Percentiles rank a stretch among this genome's conserved stretches.
Conservation (phyloP, 2,888 invertebrate species). For the Stenurella melanura region DNA sequence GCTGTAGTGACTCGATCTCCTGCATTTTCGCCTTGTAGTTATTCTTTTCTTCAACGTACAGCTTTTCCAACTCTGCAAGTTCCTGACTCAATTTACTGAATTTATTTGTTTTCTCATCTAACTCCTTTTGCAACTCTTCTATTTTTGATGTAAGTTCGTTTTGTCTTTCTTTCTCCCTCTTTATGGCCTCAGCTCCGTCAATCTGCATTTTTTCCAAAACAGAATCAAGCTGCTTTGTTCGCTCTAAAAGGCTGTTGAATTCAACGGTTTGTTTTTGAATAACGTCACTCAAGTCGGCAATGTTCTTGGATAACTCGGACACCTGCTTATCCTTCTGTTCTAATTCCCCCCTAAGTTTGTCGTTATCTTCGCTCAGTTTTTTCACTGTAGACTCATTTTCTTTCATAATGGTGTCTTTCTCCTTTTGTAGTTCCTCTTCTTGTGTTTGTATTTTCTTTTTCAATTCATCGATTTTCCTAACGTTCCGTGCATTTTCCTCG, state of each 20-base stretch:
- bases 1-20: conserved; percentile 36
- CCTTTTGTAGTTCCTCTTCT: conserved; percentile 3
- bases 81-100: conserved; percentile 35
- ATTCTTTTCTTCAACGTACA: conserved; percentile 36
- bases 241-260: conserved; percentile 53
- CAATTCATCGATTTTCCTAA: conserved; percentile 33
- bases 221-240: conserved; percentile 46
- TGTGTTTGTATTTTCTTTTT: conserved; percentile 31
- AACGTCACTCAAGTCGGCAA: conserved; percentile 37
- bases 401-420: not conserved
- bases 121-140: conserved; percentile 46
- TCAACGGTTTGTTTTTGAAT: conserved; percentile 52
- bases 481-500: conserved; percentile 13
- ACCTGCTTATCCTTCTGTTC: conserved; percentile 45
- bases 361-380: conserved; percentile 38
- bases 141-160: conserved; percentile 48
- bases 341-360: conserved; percentile 35
- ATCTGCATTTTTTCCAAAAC: conserved; percentile 43
- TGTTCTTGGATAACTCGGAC: conserved; percentile 41
- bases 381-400: conserved; percentile 9
- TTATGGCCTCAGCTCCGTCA: conserved; percentile 46
- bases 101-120: conserved; percentile 43
- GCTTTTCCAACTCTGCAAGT: conserved; percentile 43
- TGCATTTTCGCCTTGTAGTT: conserved; percentile 30
- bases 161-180: conserved; percentile 53